Evolutionary conservation across 2,113 vertebrate genomes (phyloP), one percentile per base, ranked within the genome.

Genomic region (Perca fluviatilis): DNA sequence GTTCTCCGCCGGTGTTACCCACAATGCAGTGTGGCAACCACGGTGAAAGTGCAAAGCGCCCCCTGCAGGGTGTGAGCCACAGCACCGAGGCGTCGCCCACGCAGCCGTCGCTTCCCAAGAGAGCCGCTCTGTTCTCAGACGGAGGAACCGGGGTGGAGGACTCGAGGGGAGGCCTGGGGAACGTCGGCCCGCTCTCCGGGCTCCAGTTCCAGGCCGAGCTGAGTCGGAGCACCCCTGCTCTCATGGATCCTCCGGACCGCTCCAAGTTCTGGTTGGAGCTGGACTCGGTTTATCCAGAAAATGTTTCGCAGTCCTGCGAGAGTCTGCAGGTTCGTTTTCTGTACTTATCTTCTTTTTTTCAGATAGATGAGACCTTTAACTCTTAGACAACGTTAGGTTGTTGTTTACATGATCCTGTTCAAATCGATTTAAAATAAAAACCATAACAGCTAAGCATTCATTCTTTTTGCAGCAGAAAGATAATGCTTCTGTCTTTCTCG

Each of bases 211-310:
- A 96, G 89, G 94, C 94, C 18, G 97, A 97, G 84, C 87, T 97
- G 82, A 97, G 97, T 85, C 96, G 93, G 84, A 98, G 97, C 94
- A 96, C 96, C 25, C 96, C 97, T 0, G 97, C 97, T 0, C 87
- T 97, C 36, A 86, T 97, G 87, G 97, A 97, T 51, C 95, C 95
- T 40, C 96, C 94, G 0, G 97, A 98, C 91, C 95, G 96, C 21
- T 96, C 98, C 47, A 97, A 95, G 83, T 97, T 99, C 86, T 98
- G 97, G 91, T 88, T 99, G 63, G 95, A 95, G 61, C 93, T 99
- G 74, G 95, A 96, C 82, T 95, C 95, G 0, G 91, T 95, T 43
- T 97, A 97, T 64, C 91, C 94, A 1, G 94, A 86, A 65, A 91
- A 93, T 9, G 94, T 95, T 60, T 97, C 97, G 40, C 97, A 97